A percentile compares a stretch with the other conserved stretches of the same genome.
These are phyloP conservation scores for Nematostella vectensis DNA, from an alignment of 92 coral and sea anemone species.

Conservation along the genomic window DNA sequence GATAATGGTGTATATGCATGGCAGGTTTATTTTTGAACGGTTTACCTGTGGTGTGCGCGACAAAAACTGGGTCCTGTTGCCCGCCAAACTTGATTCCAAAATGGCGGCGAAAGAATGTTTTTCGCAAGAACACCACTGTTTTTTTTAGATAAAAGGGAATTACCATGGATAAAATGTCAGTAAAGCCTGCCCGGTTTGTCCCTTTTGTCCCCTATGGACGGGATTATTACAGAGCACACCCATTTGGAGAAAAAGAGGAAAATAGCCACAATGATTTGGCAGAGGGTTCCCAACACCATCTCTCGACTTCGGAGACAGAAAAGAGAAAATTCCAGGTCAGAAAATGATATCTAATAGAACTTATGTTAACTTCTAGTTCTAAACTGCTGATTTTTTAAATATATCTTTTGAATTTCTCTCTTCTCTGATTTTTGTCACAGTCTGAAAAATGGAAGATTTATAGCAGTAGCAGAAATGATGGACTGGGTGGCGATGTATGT, in stretches of 20 bases:
- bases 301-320: too few species aligned
- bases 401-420: not conserved
- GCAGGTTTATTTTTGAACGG: too few species aligned
- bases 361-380: not conserved
- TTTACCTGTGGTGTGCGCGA: too few species aligned
- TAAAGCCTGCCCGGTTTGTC: slow-evolving; percentile 27
- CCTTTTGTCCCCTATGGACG: slow-evolving; percentile 57
- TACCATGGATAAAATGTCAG: slow-evolving; percentile 16
- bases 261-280: not conserved
- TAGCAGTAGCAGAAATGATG: not conserved
- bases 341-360: too few species aligned
- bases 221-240: slow-evolving; percentile 32
- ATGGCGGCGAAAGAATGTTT: slow-evolving; percentile 13
- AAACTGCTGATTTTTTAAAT: not conserved
- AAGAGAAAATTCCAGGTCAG: too few species aligned
- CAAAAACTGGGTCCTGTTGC: too few species aligned
- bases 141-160: too few species aligned
- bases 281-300: too few species aligned
- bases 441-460: slow-evolving; percentile 1
- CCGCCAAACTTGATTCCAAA: slow-evolving; percentile 31
- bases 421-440: not conserved
- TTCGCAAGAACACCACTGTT: not conserved
- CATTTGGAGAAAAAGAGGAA: slow-evolving; percentile 16
- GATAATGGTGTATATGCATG: too few species aligned
- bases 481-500: not conserved